Conservation (phyloP, 2,113 vertebrate species). For the Dipodomys spectabilis region DNA sequence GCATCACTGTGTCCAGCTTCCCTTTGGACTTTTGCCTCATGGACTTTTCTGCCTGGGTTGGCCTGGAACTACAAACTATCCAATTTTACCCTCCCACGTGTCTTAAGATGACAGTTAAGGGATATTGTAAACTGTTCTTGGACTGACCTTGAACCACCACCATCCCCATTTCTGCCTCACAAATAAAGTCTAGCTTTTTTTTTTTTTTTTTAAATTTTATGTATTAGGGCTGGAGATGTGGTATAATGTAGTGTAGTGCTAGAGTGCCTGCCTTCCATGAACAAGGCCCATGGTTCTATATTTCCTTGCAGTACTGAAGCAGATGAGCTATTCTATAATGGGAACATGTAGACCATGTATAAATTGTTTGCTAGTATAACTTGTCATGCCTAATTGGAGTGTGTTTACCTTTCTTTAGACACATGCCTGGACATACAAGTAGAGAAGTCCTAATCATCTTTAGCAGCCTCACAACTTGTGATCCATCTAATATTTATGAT, state of each 20-base stretch:
- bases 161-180: no score
- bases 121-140: no score
- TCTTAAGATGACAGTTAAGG: no score
- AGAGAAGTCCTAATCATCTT: constrained; percentile 96
- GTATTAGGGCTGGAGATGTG: neutral
- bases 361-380: neutral
- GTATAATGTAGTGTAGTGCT: neutral
- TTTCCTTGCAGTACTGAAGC: constrained; percentile 35
- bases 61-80: no score
- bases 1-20: no score
- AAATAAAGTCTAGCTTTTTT: neutral
- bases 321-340: neutral
- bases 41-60: no score
- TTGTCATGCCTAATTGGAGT: constrained; percentile 33
- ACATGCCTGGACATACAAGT: constrained; percentile 98
- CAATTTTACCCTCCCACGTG: no score
- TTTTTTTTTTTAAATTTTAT: constrained; percentile 15
- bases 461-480: constrained; percentile 98
- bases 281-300: neutral
- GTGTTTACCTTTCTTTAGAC: constrained; percentile 86
- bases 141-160: no score
- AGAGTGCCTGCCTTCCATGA: neutral
- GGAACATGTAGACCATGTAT: constrained; percentile 21
- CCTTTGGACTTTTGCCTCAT: no score
- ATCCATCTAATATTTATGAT: constrained; percentile 97